Base-by-base conservation (phyloP, 1,140 invertebrate genomes). In the Drosophila bifasciata region DNA sequence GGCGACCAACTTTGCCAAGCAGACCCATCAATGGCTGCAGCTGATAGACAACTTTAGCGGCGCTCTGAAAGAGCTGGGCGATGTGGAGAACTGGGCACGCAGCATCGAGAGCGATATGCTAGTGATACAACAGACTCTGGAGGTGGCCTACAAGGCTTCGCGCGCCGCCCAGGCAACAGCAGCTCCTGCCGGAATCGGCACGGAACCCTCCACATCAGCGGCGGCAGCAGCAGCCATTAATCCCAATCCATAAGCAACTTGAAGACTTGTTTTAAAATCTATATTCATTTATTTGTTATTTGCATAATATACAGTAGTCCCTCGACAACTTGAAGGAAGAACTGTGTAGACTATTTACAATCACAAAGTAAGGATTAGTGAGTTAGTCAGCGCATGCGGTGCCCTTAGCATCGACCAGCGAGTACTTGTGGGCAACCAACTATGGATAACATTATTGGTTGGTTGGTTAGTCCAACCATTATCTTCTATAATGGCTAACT, bases 31-130 rank as follows among this genome's bases (percentile, higher is more conserved):
- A 79, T 99, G 98, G 98, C 91, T 99, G 1, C 95, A 95, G 76
- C 93, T 99, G 28, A 96, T 99, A 4, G 98, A 99, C 91, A 96
- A 96, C 60, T 99, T 99, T 80, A 99, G 98, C 76, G 96, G 97
- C 91, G 96, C 98, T 1, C 92, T 99, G 0, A 99, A 99, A 49
- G 98, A 99, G 94, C 95, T 99, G 48, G 99, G 99, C 11, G 98
- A 99, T 94, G 98, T 99, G 7, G 98, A 99, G 92, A 99, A 99
- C 92, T 99, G 98, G 98, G 97, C 98, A 0, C 95, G 96, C 74
- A 98, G 96, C 71, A 99, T 99, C 77, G 98, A 99, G 92, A 95
- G 95, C 49, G 99, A 99, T 92, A 98, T 99, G 95, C 95, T 96
- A 92, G 96, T 96, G 0, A 96, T 99, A 74, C 97, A 97, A 25